Conservation (phyloP, 1,140 invertebrate species). For the Acyrthosiphon pisum region DNA sequence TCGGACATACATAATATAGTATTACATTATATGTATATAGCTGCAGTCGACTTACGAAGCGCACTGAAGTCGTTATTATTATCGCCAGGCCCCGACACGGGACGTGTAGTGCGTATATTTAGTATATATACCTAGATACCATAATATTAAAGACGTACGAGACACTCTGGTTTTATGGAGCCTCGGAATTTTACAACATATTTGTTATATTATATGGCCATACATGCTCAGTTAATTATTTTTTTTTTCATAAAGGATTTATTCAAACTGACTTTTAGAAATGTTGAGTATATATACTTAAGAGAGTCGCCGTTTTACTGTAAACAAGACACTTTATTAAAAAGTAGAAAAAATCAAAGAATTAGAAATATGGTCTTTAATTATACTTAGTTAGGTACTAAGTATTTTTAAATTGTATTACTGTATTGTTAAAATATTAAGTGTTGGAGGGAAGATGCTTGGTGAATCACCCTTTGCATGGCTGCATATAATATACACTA, state of each 20-base stretch:
- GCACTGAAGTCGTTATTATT: background rate
- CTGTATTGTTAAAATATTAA: too few species aligned
- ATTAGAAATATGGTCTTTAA: too few species aligned
- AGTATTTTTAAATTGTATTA: too few species aligned
- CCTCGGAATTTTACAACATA: background rate
- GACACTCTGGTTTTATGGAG: background rate
- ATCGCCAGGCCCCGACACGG: background rate
- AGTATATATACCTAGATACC: too few species aligned
- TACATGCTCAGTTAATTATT: background rate
- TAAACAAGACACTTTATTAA: too few species aligned
- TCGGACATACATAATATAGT: background rate
- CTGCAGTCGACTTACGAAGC: background rate
- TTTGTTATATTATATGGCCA: background rate
- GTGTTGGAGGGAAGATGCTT: too few species aligned
- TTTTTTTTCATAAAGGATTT: background rate
- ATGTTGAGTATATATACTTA: background rate
- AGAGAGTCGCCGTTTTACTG: background rate
- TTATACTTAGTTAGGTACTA: too few species aligned
- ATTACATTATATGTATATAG: background rate
- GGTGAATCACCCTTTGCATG: too few species aligned
- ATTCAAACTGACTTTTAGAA: background rate
- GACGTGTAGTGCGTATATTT: background rate
- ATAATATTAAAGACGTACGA: background rate
- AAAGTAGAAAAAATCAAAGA: too few species aligned
- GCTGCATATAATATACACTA: too few species aligned